Percentiles rank a stretch among this genome's conserved stretches.
These are phyloP conservation scores for Vireo griseus DNA, from an alignment of 2,797 vertebrate species.

Conservation along the genomic window DNA sequence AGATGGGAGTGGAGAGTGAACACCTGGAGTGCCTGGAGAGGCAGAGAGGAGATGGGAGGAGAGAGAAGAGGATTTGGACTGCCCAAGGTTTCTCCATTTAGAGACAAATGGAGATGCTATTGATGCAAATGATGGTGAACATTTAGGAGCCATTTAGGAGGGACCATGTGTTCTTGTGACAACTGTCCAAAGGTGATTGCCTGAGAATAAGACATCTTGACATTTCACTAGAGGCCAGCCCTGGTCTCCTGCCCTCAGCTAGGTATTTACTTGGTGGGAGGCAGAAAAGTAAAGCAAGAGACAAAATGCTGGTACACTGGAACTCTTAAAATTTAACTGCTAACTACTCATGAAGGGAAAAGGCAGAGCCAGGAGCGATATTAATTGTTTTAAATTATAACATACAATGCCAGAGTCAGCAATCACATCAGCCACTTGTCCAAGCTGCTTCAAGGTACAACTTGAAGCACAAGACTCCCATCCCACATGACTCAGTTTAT, in stretches of 20 bases:
- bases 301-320: not conserved
- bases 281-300: conserved; percentile 27
- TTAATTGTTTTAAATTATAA: conserved; percentile 33
- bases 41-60: not conserved
- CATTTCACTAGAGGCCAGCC: not conserved
- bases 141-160: not conserved
- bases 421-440: not conserved
- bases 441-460: conserved; percentile 1
- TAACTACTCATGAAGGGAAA: not conserved
- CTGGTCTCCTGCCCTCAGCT: conserved; percentile 5
- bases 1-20: not conserved
- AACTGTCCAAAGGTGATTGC: not conserved
- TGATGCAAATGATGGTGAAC: not conserved
- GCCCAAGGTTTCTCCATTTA: not conserved
- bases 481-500: not conserved
- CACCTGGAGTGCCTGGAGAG: not conserved
- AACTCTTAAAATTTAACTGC: not conserved
- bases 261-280: not conserved
- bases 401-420: not conserved
- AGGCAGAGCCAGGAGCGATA: not conserved
- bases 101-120: not conserved
- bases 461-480: not conserved
- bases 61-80: not conserved
- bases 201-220: not conserved
- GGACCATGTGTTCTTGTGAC: too few species aligned